Conservation (phyloP, 2,113 vertebrate species). For the Rhadina sibilatrix region DNA sequence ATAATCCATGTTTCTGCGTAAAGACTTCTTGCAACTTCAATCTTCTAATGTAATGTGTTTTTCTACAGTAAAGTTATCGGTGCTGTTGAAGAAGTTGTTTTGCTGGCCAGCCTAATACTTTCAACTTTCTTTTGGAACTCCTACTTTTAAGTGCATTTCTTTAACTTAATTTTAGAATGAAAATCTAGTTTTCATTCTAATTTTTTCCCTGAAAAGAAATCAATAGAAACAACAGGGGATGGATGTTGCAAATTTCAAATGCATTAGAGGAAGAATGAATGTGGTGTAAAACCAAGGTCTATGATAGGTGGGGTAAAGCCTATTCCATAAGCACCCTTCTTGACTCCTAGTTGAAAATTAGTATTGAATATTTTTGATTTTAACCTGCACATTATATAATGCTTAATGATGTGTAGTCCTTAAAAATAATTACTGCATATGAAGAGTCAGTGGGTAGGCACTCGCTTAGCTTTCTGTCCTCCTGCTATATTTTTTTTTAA, state of each 20-base stretch:
- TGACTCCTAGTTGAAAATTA: not conserved
- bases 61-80: not conserved
- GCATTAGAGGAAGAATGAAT: not conserved
- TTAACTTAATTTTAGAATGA: not conserved
- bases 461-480: not conserved
- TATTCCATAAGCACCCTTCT: not conserved
- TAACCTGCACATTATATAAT: not conserved
- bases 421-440: not conserved
- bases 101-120: not conserved
- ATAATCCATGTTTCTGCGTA: not conserved
- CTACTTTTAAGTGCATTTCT: not conserved
- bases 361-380: not conserved
- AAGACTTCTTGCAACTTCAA: not conserved
- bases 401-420: not conserved
- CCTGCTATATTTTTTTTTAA: not conserved
- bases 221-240: not conserved
- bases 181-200: not conserved
- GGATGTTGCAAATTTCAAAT: not conserved
- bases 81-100: not conserved
- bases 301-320: not conserved
- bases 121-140: not conserved
- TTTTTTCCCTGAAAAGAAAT: not conserved
- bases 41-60: not conserved
- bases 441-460: not conserved
- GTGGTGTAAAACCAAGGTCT: not conserved